These are phyloP conservation scores for Zele albiditarsus DNA, from an alignment of 2,888 invertebrate species.

Conservation along the genomic window DNA sequence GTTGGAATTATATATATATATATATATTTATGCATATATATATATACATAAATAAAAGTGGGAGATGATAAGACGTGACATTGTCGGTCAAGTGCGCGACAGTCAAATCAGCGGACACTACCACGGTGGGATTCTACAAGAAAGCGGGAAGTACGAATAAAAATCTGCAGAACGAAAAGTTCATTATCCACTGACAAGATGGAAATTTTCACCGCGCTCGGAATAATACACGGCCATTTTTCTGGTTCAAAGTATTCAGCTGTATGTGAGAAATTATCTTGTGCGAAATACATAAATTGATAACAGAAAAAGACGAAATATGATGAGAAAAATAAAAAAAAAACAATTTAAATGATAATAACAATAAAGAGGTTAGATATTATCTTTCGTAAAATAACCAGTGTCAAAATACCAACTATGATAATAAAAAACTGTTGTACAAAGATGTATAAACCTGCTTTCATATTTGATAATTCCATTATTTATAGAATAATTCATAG, in stretches of 20 bases:
- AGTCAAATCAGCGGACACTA: conserved; percentile 48
- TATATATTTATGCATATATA: conserved; percentile 7
- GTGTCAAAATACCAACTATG: conserved; percentile 71
- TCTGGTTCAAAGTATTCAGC: conserved; percentile 21
- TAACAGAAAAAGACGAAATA: conserved; percentile 12
- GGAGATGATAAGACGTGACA: conserved; percentile 33
- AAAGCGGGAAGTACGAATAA: conserved; percentile 18
- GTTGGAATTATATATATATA: background rate
- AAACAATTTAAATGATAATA: conserved; percentile 54
- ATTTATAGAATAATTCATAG: conserved; percentile 37
- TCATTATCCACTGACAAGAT: conserved; percentile 48
- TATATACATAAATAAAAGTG: conserved; percentile 27
- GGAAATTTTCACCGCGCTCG: conserved; percentile 16
- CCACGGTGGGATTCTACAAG: conserved; percentile 19
- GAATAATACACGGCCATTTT: conserved; percentile 29
- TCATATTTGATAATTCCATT: conserved; percentile 37
- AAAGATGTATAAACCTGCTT: conserved; percentile 60
- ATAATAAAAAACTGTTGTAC: conserved; percentile 70
- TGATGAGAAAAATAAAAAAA: conserved; percentile 32
- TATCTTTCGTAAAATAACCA: conserved; percentile 72
- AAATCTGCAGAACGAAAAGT: conserved; percentile 40
- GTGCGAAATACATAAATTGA: conserved; percentile 2
- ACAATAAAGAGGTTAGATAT: conserved; percentile 69
- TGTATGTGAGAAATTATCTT: conserved; percentile 13
- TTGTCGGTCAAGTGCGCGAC: conserved; percentile 29